These are phyloP conservation scores for Lochmaea capreae DNA, from an alignment of 2,888 invertebrate species.

Conservation along the genomic window DNA sequence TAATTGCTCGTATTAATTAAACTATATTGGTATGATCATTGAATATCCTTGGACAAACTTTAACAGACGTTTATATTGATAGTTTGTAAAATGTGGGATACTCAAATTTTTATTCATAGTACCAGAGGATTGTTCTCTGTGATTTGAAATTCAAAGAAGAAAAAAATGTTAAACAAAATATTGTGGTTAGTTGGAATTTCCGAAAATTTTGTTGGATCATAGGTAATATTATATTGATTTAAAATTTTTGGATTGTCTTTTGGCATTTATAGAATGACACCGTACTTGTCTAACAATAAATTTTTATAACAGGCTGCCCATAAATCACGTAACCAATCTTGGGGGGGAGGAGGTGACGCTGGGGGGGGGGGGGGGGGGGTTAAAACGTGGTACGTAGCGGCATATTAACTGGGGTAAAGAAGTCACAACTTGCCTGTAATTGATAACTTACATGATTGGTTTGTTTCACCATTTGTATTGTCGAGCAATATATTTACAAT, in stretches of 20 bases:
- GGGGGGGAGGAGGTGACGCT: no score
- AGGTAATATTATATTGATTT: constrained; percentile 5
- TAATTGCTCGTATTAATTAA: background rate
- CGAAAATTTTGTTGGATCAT: background rate
- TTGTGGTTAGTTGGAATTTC: background rate
- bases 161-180: no score
- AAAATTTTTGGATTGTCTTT: constrained; percentile 6
- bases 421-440: no score
- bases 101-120: background rate
- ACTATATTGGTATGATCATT: background rate
- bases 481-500: no score
- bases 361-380: no score
- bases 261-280: background rate
- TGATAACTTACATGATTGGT: no score
- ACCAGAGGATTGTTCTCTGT: constrained; percentile 11
- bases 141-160: background rate
- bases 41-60: background rate
- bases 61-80: background rate
- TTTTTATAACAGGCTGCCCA: no score
- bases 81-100: background rate
- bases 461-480: no score
- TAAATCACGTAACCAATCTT: no score
- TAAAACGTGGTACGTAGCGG: no score
- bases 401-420: no score
- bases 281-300: background rate